phyloP scores from a whole-genome alignment of 53 echinoderm and acorn worm species.

The Henricia sp. region DNA sequence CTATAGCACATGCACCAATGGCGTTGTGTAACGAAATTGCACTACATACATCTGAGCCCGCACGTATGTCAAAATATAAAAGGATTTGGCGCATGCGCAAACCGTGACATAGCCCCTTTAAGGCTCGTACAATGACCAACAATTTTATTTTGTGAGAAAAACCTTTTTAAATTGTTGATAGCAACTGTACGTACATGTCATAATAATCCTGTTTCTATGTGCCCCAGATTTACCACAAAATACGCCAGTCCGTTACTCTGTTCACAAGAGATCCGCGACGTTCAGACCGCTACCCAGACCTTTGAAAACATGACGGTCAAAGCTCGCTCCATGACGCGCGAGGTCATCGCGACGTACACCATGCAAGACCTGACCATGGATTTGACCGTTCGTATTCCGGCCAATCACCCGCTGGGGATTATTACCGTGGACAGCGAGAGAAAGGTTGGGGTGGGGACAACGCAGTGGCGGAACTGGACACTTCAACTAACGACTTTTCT shows the following conservation, averaged over 20 bases:
- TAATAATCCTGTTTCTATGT: neutral
- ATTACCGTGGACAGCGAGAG: conserved; percentile 88
- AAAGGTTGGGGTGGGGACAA: conserved; percentile 85
- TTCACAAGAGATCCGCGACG: conserved; percentile 78
- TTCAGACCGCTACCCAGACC: conserved; percentile 64
- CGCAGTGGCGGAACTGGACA: conserved; percentile 98
- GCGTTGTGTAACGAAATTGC: no score
- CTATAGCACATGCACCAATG: no score
- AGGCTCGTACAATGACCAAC: no score
- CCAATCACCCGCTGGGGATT: conserved; percentile 93
- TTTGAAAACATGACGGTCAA: conserved; percentile 89
- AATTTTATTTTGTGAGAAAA: no score
- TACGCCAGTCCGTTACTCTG: conserved; percentile 91
- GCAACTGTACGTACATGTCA: neutral
- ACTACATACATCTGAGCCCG: no score
- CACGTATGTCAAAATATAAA: no score
- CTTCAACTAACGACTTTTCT: conserved; percentile 92
- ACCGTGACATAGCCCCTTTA: no score
- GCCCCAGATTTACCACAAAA: conserved; percentile 80
- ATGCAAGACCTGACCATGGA: conserved; percentile 95
- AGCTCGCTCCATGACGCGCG: conserved; percentile 75
- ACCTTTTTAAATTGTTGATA: no score
- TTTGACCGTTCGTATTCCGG: conserved; percentile 81
- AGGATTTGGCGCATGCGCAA: no score
- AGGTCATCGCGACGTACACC: conserved; percentile 93